These are phyloP conservation scores for Rhabdornis inornatus DNA, from an alignment of 2,113 vertebrate species.

Conservation along the genomic window DNA sequence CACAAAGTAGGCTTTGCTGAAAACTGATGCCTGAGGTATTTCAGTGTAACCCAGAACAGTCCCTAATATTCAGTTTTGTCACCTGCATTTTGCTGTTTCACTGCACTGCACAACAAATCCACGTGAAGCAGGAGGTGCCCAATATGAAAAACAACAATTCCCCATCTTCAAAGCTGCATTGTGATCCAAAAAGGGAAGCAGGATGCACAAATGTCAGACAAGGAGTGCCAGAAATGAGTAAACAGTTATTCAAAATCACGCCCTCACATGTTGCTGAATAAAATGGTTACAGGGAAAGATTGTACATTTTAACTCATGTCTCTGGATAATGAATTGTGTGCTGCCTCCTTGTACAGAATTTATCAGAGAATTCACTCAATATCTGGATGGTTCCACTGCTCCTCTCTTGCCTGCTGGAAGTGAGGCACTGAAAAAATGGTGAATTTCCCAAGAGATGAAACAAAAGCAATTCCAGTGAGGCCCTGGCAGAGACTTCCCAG, in stretches of 20 bases:
- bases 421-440: background rate
- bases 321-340: background rate
- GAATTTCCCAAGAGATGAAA: background rate
- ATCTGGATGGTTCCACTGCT: background rate
- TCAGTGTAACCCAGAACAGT: background rate
- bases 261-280: background rate
- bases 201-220: background rate
- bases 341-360: background rate
- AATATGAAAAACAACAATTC: background rate
- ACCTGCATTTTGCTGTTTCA: background rate
- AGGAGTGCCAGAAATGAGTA: background rate
- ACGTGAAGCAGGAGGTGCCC: background rate
- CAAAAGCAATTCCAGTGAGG: background rate
- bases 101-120: background rate
- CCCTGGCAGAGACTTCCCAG: background rate
- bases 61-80: background rate
- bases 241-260: background rate
- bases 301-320: background rate
- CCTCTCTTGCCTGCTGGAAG: background rate
- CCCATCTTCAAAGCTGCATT: background rate
- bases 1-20: background rate
- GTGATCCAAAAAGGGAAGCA: background rate
- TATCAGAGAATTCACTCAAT: background rate
- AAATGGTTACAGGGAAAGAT: background rate
- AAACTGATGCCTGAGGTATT: background rate